Evolutionary conservation across 1,140 invertebrate genomes (phyloP).

Genomic region (Danaus melanippus): DNA sequence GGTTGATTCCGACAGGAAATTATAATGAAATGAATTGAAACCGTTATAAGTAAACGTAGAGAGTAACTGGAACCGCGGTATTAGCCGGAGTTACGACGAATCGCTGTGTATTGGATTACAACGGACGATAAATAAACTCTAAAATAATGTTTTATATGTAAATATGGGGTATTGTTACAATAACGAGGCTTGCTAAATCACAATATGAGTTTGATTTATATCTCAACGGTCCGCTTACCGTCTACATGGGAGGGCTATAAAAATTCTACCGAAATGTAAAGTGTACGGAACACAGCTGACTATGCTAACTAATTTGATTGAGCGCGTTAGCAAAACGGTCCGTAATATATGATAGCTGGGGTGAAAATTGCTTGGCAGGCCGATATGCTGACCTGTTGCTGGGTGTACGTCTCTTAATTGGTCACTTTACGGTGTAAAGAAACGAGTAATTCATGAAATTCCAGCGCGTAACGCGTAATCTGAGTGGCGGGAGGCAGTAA

Average conservation of each 20-base stretch:
- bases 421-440: slow-evolving; percentile 37
- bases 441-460: slow-evolving; percentile 38
- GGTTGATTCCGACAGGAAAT: slow-evolving; percentile 18
- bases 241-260: slow-evolving; percentile 62
- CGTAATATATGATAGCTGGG: not conserved
- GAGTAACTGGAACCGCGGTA: slow-evolving; percentile 32
- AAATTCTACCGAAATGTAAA: slow-evolving; percentile 47
- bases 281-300: slow-evolving; percentile 17
- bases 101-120: slow-evolving; percentile 53
- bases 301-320: slow-evolving; percentile 7
- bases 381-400: slow-evolving; percentile 12
- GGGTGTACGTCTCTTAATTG: slow-evolving; percentile 41
- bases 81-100: slow-evolving; percentile 34
- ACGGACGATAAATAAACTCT: slow-evolving; percentile 54
- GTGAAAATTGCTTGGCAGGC: not conserved
- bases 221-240: slow-evolving; percentile 59
- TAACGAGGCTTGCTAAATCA: slow-evolving; percentile 68
- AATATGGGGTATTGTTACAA: slow-evolving; percentile 65
- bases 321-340: slow-evolving; percentile 14
- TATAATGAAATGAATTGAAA: slow-evolving; percentile 29
- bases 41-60: slow-evolving; percentile 44
- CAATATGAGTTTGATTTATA: slow-evolving; percentile 71
- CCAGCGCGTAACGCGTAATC: slow-evolving; percentile 35
- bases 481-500: slow-evolving; percentile 25
- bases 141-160: slow-evolving; percentile 69